These are phyloP conservation scores for Ctenosaura bakeri DNA, from an alignment of 2,797 vertebrate genomes.

Conservation along the genomic window DNA sequence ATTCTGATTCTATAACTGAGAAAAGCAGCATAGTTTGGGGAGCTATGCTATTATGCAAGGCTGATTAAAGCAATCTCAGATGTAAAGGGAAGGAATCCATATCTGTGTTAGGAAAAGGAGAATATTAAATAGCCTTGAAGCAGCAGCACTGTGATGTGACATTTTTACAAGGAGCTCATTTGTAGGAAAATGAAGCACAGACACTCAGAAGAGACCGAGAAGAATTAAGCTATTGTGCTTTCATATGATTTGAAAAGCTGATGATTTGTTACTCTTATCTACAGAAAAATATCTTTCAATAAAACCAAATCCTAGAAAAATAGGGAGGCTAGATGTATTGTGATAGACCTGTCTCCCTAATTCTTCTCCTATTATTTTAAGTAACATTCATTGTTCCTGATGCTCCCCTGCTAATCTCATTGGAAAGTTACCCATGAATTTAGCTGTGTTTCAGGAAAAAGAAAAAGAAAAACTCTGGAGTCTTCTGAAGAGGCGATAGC, in stretches of 20 bases:
- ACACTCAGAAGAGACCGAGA: constrained; percentile 51
- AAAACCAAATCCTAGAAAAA: constrained; percentile 65
- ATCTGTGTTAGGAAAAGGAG: constrained; percentile 58
- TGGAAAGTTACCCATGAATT: constrained; percentile 63
- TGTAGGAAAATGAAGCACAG: constrained; percentile 64
- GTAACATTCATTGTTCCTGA: constrained; percentile 53
- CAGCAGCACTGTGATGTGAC: constrained; percentile 23
- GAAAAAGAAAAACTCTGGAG: neutral
- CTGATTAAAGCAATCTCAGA: constrained; percentile 58
- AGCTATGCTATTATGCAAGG: constrained; percentile 35
- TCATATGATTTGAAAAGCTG: constrained; percentile 58
- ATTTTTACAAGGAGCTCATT: constrained; percentile 67
- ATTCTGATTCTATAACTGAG: constrained; percentile 33
- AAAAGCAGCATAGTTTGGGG: constrained; percentile 43
- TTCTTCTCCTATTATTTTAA: constrained; percentile 63
- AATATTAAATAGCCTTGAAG: constrained; percentile 64
- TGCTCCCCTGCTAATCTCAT: constrained; percentile 50
- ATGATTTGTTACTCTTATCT: constrained; percentile 58
- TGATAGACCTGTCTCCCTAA: constrained; percentile 51
- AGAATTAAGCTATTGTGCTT: constrained; percentile 52
- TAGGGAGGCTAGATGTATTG: constrained; percentile 29
- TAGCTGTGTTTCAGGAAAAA: constrained; percentile 33
- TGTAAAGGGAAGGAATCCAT: constrained; percentile 47
- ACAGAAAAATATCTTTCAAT: constrained; percentile 54
- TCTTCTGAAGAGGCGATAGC: constrained; percentile 1